phyloP scores from a whole-genome alignment of 1,140 invertebrate genomes.

The Drosophila mauritiana region DNA sequence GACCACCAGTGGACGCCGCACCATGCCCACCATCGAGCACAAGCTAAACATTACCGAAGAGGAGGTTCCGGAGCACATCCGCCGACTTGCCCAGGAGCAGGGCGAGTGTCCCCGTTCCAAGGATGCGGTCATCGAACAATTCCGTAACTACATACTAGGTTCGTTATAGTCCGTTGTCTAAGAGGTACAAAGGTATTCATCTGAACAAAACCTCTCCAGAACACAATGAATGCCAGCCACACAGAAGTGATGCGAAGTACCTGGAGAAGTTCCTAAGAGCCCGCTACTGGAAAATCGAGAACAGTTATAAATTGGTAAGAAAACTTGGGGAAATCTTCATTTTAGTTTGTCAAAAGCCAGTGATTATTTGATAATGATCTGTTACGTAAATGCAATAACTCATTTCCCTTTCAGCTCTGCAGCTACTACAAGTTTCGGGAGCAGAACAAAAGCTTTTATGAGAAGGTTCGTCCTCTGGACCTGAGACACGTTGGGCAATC shows the following conservation, averaged over 20 bases:
- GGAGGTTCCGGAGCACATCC: constrained; percentile 73
- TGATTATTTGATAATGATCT: too few relatives aligned
- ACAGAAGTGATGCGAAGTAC: constrained; percentile 92
- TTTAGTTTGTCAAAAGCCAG: too few relatives aligned
- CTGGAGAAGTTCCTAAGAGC: constrained; percentile 93
- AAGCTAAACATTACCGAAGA: constrained; percentile 67
- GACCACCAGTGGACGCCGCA: constrained; percentile 26
- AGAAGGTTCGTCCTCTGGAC: constrained; percentile 88
- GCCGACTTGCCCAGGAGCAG: constrained; percentile 79
- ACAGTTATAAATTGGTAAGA: constrained; percentile 91
- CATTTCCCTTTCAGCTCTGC: constrained; percentile 87
- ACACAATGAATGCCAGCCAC: constrained; percentile 89
- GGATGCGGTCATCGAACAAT: constrained; percentile 86
- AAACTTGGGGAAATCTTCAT: too few relatives aligned
- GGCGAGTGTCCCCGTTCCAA: constrained; percentile 86
- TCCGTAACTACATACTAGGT: constrained; percentile 92
- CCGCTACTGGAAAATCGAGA: constrained; percentile 91
- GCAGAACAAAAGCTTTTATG: constrained; percentile 89
- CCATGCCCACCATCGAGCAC: constrained; percentile 72
- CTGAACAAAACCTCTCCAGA: constrained; percentile 84
- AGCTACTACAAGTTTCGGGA: constrained; percentile 91
- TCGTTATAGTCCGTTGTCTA: constrained; percentile 56
- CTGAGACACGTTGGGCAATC: constrained; percentile 89
- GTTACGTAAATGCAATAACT: neutral
- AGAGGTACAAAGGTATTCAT: too few relatives aligned